These are phyloP conservation scores for Istiophorus platypterus DNA, from an alignment of 2,113 vertebrate species.

Conservation along the genomic window DNA sequence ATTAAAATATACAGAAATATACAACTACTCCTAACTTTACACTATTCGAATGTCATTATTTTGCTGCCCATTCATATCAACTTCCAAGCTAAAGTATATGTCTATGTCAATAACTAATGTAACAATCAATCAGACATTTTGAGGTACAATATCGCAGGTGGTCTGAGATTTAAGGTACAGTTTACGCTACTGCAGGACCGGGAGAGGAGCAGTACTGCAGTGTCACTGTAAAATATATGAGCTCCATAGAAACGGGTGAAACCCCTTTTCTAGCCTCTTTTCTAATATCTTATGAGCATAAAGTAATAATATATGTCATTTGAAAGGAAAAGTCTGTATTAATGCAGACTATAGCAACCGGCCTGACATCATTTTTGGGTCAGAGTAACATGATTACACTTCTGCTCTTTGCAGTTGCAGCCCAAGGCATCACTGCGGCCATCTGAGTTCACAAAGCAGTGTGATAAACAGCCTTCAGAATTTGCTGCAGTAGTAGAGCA, in stretches of 20 bases:
- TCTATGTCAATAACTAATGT: not conserved
- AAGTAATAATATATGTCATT: not conserved
- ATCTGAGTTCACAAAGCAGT: constrained; percentile 32
- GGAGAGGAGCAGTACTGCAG: no score
- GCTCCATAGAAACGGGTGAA: no score
- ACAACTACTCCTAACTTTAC: not conserved
- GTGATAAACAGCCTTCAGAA: constrained; percentile 52
- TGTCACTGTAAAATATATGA: no score
- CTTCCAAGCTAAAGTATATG: not conserved
- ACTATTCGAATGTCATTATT: not conserved
- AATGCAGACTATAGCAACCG: not conserved
- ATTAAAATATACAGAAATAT: not conserved
- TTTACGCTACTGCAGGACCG: not conserved
- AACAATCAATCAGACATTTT: not conserved
- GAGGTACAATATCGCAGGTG: not conserved
- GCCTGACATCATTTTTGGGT: not conserved
- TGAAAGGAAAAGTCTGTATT: constrained; percentile 3
- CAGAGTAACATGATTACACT: not conserved
- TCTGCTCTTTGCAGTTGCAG: constrained; percentile 4
- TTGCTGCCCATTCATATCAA: not conserved
- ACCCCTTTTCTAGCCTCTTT: no score
- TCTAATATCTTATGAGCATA: no score
- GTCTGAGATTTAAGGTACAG: not conserved
- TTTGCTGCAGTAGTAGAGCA: constrained; percentile 57
- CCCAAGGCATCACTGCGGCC: not conserved